Evolutionary conservation across 1,140 invertebrate species (phyloP).

Genomic region (Megalopta genalis): DNA sequence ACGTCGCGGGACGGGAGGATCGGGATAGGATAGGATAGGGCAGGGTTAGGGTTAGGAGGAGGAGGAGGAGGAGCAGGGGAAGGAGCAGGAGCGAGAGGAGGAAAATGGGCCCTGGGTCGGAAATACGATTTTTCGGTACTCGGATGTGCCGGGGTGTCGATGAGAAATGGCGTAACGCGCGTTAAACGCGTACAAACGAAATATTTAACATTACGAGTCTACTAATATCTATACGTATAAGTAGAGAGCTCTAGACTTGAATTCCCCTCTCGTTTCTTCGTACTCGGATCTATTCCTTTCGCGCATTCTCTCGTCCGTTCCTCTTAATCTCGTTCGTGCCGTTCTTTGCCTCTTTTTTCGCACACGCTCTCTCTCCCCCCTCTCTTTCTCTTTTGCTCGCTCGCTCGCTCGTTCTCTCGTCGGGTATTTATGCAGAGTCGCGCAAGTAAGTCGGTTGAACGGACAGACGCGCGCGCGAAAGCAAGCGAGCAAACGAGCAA

Average conservation of each 20-base stretch:
- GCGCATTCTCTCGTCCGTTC: neutral
- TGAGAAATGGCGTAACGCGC: slow-evolving; percentile 59
- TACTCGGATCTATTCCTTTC: slow-evolving; percentile 9
- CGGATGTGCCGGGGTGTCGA: slow-evolving; percentile 54
- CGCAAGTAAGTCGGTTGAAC: too few relatives aligned
- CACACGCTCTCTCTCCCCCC: neutral
- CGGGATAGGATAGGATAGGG: too few relatives aligned
- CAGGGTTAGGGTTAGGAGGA: too few relatives aligned
- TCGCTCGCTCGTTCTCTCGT: neutral
- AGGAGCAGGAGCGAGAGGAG: neutral
- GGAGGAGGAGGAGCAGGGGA: too few relatives aligned
- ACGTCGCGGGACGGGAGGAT: neutral
- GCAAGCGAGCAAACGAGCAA: neutral
- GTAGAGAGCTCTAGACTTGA: slow-evolving; percentile 64
- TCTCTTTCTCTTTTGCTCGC: neutral
- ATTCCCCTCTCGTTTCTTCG: slow-evolving; percentile 27
- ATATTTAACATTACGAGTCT: slow-evolving; percentile 68
- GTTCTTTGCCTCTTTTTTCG: neutral
- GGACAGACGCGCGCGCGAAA: neutral
- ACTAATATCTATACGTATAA: slow-evolving; percentile 68
- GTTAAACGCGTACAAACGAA: slow-evolving; percentile 65
- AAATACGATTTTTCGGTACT: slow-evolving; percentile 32
- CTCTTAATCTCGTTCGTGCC: neutral
- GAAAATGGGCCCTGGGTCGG: slow-evolving; percentile 53
- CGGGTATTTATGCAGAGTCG: neutral